Percentiles rank a stretch among this genome's conserved stretches.
phyloP scores from a whole-genome alignment of 2,113 vertebrate genomes.

The Tylochromis polylepis region DNA sequence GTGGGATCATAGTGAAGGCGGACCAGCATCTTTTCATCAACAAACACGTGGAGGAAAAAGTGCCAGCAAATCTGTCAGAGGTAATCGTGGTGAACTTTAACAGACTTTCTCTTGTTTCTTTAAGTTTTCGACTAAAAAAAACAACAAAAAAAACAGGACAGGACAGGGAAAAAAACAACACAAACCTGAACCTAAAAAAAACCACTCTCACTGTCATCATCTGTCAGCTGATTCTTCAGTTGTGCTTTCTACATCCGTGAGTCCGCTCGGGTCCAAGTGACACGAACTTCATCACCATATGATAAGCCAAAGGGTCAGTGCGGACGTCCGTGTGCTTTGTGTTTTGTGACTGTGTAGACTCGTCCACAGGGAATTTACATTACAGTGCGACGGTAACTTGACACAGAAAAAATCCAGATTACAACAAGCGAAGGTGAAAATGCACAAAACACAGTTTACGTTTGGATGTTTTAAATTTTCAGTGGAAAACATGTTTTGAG shows the following conservation, averaged over 20 bases:
- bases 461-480: not conserved
- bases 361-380: fast-evolving
- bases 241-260: not conserved
- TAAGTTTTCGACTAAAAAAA: too few relatives aligned
- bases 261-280: fast-evolving
- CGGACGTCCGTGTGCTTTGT: fast-evolving
- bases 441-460: not conserved
- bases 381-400: fast-evolving
- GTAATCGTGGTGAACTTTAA: not conserved
- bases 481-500: fast-evolving
- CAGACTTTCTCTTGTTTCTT: fast-evolving
- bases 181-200: fast-evolving
- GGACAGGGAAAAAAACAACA: too few relatives aligned
- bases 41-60: fast-evolving
- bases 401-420: not conserved
- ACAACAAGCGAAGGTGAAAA: fast-evolving
- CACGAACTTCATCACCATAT: not conserved
- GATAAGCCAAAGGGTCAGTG: fast-evolving
- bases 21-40: not conserved
- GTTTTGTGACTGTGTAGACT: not conserved
- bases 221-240: not conserved
- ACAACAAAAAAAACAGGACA: not conserved
- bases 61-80: not conserved
- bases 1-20: fast-evolving
- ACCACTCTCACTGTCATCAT: not conserved